A percentile compares a stretch with the other conserved stretches of the same genome.
Conservation (phyloP, 2,797 vertebrate genomes). For the Rhincodon typus region DNA sequence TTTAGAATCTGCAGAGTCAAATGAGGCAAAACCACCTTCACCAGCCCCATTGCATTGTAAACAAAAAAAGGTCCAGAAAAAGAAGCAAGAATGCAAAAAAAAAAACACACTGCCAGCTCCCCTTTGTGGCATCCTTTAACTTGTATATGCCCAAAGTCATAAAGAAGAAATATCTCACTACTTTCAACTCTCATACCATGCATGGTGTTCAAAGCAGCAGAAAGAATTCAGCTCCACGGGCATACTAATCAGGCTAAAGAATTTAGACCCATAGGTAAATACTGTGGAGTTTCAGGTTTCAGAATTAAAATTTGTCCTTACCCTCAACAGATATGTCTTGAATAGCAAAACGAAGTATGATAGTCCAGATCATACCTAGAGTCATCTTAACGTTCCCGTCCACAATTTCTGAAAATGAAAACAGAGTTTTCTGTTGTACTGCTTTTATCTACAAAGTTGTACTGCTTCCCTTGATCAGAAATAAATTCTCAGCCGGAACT, state of each 20-base stretch:
- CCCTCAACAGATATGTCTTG: constrained; percentile 95
- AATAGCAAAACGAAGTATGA: constrained; percentile 89
- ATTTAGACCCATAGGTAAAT: neutral
- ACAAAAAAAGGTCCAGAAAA: neutral
- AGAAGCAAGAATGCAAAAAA: too few species aligned
- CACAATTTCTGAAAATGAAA: constrained; percentile 71
- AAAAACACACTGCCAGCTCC: neutral
- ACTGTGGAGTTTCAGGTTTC: neutral
- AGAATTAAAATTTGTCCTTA: constrained; percentile 44
- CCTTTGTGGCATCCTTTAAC: neutral
- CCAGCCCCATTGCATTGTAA: too few species aligned
- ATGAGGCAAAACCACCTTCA: neutral
- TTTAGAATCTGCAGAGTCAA: neutral
- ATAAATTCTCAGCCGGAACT: neutral
- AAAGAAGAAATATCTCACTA: neutral
- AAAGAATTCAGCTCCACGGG: neutral
- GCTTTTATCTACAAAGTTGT: neutral
- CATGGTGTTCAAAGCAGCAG: neutral
- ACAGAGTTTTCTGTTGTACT: neutral
- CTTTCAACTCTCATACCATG: neutral
- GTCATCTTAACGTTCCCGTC: constrained; percentile 83
- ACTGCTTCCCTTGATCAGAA: neutral
- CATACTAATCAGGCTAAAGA: neutral
- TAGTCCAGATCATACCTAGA: constrained; percentile 80
- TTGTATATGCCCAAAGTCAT: neutral